Evolutionary conservation across 2,888 invertebrate species (phyloP).

Genomic region (Ophion costatus): DNA sequence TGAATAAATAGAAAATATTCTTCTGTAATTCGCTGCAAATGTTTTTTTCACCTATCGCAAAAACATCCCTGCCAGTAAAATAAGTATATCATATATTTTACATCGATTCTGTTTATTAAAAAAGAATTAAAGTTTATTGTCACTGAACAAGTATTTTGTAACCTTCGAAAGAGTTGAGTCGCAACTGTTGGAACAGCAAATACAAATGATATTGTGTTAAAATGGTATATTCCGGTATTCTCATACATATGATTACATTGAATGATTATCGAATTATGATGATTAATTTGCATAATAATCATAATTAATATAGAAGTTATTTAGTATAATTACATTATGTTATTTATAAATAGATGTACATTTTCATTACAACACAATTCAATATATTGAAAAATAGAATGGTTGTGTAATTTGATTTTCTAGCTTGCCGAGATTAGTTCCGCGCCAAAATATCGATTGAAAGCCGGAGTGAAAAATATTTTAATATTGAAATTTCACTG

Average conservation of each 20-base stretch:
- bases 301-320: no score
- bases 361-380: no score
- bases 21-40: slow-evolving; percentile 72
- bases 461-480: not conserved
- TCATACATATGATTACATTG: no score
- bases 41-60: slow-evolving; percentile 15
- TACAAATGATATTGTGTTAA: not conserved
- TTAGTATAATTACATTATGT: no score
- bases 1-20: slow-evolving; percentile 81
- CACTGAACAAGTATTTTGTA: not conserved
- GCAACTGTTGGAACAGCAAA: not conserved
- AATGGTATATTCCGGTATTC: no score
- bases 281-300: not conserved
- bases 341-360: no score
- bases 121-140: not conserved
- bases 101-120: not conserved
- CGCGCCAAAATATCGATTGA: not conserved
- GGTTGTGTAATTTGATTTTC: not conserved
- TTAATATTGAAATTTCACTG: not conserved
- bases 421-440: not conserved
- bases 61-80: not conserved
- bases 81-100: not conserved
- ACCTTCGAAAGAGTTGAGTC: not conserved
- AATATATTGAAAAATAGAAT: no score
- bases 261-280: no score